Percentiles rank a stretch among this genome's conserved stretches.
Conservation (phyloP, 2,888 invertebrate species). For the Drosophila ezoana region DNA sequence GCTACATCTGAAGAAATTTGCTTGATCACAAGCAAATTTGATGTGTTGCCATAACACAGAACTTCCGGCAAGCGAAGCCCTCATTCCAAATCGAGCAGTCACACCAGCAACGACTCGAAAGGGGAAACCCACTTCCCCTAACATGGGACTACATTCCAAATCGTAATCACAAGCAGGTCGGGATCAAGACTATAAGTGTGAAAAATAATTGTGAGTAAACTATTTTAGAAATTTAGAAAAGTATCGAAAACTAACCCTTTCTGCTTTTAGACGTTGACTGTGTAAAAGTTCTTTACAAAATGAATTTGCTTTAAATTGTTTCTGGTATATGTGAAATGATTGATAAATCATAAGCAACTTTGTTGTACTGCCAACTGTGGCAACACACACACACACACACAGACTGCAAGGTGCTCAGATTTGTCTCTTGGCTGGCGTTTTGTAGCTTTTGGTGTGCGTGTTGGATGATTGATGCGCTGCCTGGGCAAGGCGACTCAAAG, state of each 20-base stretch:
- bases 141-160: background rate
- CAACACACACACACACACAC: background rate
- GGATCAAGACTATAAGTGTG: no score
- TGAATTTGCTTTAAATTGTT: background rate
- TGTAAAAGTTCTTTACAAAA: background rate
- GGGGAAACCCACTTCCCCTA: no score
- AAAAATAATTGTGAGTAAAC: background rate
- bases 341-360: slow-evolving; percentile 10
- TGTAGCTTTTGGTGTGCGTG: slow-evolving; percentile 62
- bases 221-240: background rate
- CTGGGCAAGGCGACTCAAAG: slow-evolving; percentile 72
- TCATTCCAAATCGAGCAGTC: no score
- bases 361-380: background rate
- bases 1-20: background rate
- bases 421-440: slow-evolving; percentile 25
- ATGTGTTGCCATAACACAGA: background rate
- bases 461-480: slow-evolving; percentile 78
- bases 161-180: background rate
- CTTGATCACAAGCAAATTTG: background rate
- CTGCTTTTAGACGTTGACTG: background rate
- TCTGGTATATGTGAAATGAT: slow-evolving; percentile 1
- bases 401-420: slow-evolving; percentile 27
- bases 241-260: background rate
- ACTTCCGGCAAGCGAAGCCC: background rate
- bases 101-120: no score